Conservation (phyloP, 1,140 invertebrate species). For the Cyclina sinensis region DNA sequence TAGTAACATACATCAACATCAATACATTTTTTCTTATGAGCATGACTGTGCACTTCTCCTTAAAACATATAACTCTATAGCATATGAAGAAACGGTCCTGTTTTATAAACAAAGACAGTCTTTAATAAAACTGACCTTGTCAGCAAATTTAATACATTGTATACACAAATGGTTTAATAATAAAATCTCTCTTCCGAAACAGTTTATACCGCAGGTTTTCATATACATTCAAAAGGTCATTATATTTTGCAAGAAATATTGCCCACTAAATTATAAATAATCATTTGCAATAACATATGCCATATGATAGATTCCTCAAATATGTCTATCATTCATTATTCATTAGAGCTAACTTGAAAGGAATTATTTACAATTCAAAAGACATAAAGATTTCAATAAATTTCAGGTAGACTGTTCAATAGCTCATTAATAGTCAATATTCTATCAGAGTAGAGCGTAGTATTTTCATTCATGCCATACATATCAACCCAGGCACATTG, state of each 20-base stretch:
- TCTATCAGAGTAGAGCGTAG: background rate
- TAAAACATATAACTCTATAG: too few species aligned
- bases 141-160: background rate
- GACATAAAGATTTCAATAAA: slow-evolving; percentile 15
- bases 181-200: background rate
- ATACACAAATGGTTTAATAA: background rate
- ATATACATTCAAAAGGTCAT: slow-evolving; percentile 5
- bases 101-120: too few species aligned
- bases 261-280: background rate
- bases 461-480: slow-evolving; percentile 9
- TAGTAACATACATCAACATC: too few species aligned
- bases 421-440: background rate
- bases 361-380: background rate
- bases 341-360: background rate
- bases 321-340: slow-evolving; percentile 8
- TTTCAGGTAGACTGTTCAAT: slow-evolving; percentile 9
- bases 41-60: too few species aligned
- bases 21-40: too few species aligned
- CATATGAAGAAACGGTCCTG: too few species aligned
- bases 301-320: background rate
- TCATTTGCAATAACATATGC: background rate
- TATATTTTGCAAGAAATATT: slow-evolving; percentile 24
- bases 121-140: slow-evolving; percentile 31
- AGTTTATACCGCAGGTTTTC: background rate
- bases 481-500: slow-evolving; percentile 1